Evolutionary conservation across 2,888 invertebrate species (phyloP), one percentile per base, ranked within the genome.

Genomic region (Chymomyza procnemis): DNA sequence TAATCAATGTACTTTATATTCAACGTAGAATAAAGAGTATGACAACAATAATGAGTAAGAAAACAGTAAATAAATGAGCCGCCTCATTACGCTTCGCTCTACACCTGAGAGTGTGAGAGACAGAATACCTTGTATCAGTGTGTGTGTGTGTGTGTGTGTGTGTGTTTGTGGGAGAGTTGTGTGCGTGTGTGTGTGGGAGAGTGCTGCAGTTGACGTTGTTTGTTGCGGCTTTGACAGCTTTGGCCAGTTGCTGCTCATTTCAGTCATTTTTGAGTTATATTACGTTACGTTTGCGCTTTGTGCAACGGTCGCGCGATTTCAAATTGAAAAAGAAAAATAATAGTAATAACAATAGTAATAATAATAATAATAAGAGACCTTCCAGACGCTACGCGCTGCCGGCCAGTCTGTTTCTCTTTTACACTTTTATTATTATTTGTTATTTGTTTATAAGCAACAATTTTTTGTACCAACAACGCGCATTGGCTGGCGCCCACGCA

Each of bases 211-310:
- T 60, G 68, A 9, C 70, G 47, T 73, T 70, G 65, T 67, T 69
- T 67, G 71, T 71, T 52, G 67, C 47, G 62, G 85, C 74, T 73
- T 78, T 72, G 69, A 67, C 54, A 73, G 73, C 69, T 71, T 74
- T 79, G 88, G 76, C 75, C 78, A 76, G 73, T 74, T 71, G 75
- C 60, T 73, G 74, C 75, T 64, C 71, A 73, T 74, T 87, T 85
- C 81, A 88, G 84, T 88, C 87, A 87, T 85, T 81, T 82, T 87
- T 84, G 73, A 84, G 88, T 85, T 76, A 80, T 81, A 79, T 87
- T 84, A 73, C 88, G 88, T 87, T 76, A 80, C 83, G 83, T 79
- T 87, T 75, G 84, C 82, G 88, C 75, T 87, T 83, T 85, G 82
- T 83, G 3, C 88, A 83, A 83, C 87, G 87, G 76, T 80, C 80